Base-by-base conservation (phyloP, 2,113 vertebrate genomes). In the Rhinolophus ferrumequinum region DNA sequence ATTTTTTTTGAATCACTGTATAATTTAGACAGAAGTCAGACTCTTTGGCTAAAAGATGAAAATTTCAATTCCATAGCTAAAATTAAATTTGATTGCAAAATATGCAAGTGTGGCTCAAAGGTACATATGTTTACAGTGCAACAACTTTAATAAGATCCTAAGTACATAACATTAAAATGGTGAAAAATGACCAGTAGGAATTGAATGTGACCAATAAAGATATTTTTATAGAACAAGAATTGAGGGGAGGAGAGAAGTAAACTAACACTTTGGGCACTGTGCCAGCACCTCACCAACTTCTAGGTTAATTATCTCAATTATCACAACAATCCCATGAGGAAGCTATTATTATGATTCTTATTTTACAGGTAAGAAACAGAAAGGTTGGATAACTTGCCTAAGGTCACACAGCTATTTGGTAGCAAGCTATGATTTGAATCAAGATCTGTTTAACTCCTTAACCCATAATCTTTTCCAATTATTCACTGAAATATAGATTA, bases 1-100 rank as follows among this genome's bases (percentile, higher is more conserved):
- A 60, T 77, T 95, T 93, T 83, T 83, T 56, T 72, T 15, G 4
- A 88, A 67, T 91, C 18, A 47, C 30, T 82, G n/a, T 30, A 72
- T 90, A 87, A 97, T 73, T 92, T 47, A 62, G 33, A 50, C 41
- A 94, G 35, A 88, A 87, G 19, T 84, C 52, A 89, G 28, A 86
- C n/a, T 66, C 60, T 82, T 58, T 80, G 75, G 52, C 70, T 30
- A 83, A 93, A 97, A 94, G 11, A 86, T 87, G 50, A 97, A 95
- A 95, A 93, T 64, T 60, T 64, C 13, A 80, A 82, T 64, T 64
- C 28, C 35, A 44, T 21, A 69, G 47, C 83, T 84, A 94, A 96
- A 91, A 94, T 87, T 83, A 86, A 94, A 85, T 24, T 81, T 47
- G 8, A 69, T 41, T 81, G 3, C 93, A 73, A 94, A 90, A 66